Conservation (phyloP, 2,797 vertebrate species). For the Furcifer pardalis region DNA sequence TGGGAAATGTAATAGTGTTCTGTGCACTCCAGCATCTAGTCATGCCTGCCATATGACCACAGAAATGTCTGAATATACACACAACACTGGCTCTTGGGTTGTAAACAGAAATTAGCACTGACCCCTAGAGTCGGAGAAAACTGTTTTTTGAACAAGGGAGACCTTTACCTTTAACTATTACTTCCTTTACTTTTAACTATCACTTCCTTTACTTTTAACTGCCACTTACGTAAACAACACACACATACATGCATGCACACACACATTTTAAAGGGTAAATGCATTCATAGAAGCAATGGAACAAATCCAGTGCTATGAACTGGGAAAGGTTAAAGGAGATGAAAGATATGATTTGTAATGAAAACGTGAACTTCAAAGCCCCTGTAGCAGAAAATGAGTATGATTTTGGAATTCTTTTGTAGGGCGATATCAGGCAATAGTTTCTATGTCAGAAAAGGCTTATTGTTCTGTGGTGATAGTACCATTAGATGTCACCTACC, state of each 20-base stretch:
- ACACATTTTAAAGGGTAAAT: not conserved
- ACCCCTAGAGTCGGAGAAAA: no score
- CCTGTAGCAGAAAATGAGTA: not conserved
- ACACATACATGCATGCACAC: not conserved
- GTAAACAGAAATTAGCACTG: no score
- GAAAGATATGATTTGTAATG: not conserved
- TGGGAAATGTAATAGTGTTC: no score
- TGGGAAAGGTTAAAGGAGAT: not conserved
- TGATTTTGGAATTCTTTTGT: conserved; percentile 24
- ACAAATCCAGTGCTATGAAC: not conserved
- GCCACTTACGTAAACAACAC: no score
- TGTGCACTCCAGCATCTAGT: no score
- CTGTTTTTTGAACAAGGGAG: no score
- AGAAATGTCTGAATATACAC: no score
- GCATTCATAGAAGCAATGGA: not conserved
- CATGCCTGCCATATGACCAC: no score
- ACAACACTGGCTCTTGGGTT: no score
- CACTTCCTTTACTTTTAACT: no score
- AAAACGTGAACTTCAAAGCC: conserved; percentile 28
- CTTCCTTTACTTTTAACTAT: no score
- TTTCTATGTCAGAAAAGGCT: conserved; percentile 21
- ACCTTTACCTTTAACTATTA: no score
- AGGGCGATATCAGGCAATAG: not conserved
- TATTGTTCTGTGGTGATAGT: conserved; percentile 26
- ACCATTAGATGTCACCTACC: conserved; percentile 31